Evolutionary conservation across 37 sponge, comb jelly and placozoan species (phyloP).

Genomic region (Cliona cf. orientalis): DNA sequence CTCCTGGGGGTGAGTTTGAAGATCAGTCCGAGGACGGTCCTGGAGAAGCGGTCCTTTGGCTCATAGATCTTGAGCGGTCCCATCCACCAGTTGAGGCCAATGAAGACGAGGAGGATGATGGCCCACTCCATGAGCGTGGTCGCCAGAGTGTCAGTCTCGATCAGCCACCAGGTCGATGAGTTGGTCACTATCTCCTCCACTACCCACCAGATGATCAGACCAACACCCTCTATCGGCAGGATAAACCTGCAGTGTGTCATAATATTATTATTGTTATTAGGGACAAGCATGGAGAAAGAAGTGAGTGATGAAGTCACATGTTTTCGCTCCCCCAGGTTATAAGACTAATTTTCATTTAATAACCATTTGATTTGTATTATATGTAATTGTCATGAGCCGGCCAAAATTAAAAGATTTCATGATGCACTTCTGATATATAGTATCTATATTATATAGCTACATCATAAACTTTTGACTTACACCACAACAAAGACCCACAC

Average conservation of each 20-base stretch:
- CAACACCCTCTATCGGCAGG: slow-evolving; percentile 64
- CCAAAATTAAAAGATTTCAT: neutral
- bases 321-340: no score
- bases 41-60: slow-evolving; percentile 1
- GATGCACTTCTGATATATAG: neutral
- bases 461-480: slow-evolving; percentile 48
- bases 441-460: neutral
- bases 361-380: no score
- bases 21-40: slow-evolving; percentile 18
- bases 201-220: slow-evolving; percentile 77
- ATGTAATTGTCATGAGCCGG: neutral
- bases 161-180: slow-evolving; percentile 44
- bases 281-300: neutral
- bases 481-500: slow-evolving; percentile 72
- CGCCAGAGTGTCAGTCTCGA: slow-evolving; percentile 35
- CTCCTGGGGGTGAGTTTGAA: slow-evolving; percentile 1
- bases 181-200: slow-evolving; percentile 50
- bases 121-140: slow-evolving; percentile 67
- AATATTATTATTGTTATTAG: neutral
- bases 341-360: no score
- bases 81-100: slow-evolving; percentile 81
- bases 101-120: slow-evolving; percentile 26
- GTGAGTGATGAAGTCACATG: neutral
- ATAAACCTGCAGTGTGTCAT: slow-evolving; percentile 33
- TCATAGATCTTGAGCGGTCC: slow-evolving; percentile 34